Base-by-base conservation (phyloP, 1,140 invertebrate genomes). In the Daktulosphaira vitifoliae region DNA sequence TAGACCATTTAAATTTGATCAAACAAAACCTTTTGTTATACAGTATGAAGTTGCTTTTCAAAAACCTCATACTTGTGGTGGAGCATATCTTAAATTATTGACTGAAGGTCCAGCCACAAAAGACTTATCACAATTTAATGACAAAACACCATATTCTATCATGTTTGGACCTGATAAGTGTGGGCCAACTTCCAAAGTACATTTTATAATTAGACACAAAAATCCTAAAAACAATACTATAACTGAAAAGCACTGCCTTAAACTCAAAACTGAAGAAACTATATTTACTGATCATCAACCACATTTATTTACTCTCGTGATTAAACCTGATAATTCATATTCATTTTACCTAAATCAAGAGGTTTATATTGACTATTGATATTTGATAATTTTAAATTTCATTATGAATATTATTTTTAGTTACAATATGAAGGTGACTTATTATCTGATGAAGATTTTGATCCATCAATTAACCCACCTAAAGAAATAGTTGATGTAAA, bases 141-240 rank as follows among this genome's bases (percentile, higher is more conserved):
- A 99, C 77, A 95, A 96, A 78, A 95, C 95, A 9, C 89, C 93
- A 0, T 98, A 97, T 76, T 91, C 91, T 2, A 93, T 98, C 71
- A 99, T 99, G 96, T 99, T 99, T 80, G 96, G 96, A 2, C 96
- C 96, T 9, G 96, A 99, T 78, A 99, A 98, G 76, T 99, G 96
- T 79, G 96, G 96, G 65, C 91, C 87, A 72, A 91, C 96, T 76
- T 84, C 89, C 71, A 97, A 98, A 77, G 83, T 86, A 74, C 96
- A 98, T 76, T 98, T 99, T 75, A 99, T 99, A 74, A 95, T 99
- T 78, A 83, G 89, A 50, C 93, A 98, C 75, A 88, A 86, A 75
- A 98, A 98, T 79, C 95, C 95, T 15, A 81, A 87, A 68, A 98
- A 94, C 74, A 91, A 89, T 42, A 82, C 83, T 15, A 80, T 90